Base-by-base conservation (phyloP, 2,113 vertebrate genomes). In the Thamnaconus septentrionalis region DNA sequence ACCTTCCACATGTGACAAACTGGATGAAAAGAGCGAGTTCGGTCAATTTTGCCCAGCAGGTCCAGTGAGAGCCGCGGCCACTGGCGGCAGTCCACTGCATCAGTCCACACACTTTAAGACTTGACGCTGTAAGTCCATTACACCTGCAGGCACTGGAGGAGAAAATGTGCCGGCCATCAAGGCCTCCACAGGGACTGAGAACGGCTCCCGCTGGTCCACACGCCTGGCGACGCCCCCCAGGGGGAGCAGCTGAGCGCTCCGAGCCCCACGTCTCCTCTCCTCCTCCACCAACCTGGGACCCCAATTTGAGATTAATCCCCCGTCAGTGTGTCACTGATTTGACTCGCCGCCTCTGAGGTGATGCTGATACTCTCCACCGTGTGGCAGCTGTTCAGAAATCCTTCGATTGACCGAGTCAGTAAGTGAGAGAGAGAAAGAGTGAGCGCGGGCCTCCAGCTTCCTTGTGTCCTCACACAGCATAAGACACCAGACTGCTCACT, bases 301-400 rank as follows among this genome's bases (percentile, higher is more conserved):
- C 66, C 64, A 31, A 79, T 66, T 71, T 61, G 42, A 51, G 50
- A 75, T 76, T 41, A 76, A 73, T 71, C 69, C 45, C 56, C 41
- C 45, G 53, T 52, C 52, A 57, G 5, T n/a, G 64, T 52, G 59
- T 61, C 46, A 65, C 6, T 12, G 67, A 72, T 72, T 65, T 59
- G 58, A 59, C 53, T 68, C 60, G 4, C 48, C 47, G 69, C 69
- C 61, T 52, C 52, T 7, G 46, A 60, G 61, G 42, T 65, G 62
- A 62, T 7, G n/a, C 52, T 67, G 50, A 45, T 68, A 31, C 67
- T 51, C 54, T 65, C 49, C 55, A 52, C 51, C 9, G 55, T 49
- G 8, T 73, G 48, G 45, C 56, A 75, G 61, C 62, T 79, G 59
- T 63, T 69, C 8, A 54, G 65, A 51, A 76, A 71, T 55, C 9